Conservation (phyloP, 1,140 invertebrate genomes). For the Pomacea maculata region DNA sequence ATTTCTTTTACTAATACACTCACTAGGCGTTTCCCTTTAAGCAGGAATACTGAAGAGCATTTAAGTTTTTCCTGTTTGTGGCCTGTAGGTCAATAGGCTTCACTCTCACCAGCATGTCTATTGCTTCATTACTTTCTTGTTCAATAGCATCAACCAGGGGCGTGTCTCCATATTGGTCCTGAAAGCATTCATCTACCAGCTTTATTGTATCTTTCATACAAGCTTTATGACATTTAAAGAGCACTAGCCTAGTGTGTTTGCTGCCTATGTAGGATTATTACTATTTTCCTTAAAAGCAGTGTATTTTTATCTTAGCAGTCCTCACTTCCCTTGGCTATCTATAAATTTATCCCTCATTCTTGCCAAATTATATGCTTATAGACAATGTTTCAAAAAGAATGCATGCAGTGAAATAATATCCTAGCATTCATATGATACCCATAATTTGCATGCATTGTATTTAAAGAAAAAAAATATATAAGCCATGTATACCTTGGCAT, state of each 20-base stretch:
- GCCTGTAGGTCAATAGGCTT: constrained; percentile 34
- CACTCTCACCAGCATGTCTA: constrained; percentile 33
- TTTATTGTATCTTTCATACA: not conserved
- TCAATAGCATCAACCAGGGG: constrained; percentile 49
- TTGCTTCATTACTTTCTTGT: constrained; percentile 29
- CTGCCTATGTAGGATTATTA: no score
- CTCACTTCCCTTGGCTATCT: no score
- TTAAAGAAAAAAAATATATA: not conserved
- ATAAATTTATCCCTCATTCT: no score
- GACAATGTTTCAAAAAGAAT: no score
- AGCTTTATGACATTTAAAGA: not conserved
- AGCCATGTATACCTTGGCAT: constrained; percentile 27
- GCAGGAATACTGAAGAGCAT: constrained; percentile 40
- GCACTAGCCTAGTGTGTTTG: no score
- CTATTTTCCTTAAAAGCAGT: no score
- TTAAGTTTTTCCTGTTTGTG: constrained; percentile 40
- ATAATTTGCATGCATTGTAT: not conserved
- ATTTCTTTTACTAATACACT: not conserved
- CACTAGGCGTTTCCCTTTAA: constrained; percentile 44
- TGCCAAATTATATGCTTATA: no score
- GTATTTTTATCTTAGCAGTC: no score
- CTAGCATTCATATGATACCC: no score
- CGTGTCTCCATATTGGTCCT: constrained; percentile 52
- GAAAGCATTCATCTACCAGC: not conserved
- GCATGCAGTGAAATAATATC: no score